phyloP scores from a whole-genome alignment of 1,140 invertebrate genomes.

The Cydia pomonella region DNA sequence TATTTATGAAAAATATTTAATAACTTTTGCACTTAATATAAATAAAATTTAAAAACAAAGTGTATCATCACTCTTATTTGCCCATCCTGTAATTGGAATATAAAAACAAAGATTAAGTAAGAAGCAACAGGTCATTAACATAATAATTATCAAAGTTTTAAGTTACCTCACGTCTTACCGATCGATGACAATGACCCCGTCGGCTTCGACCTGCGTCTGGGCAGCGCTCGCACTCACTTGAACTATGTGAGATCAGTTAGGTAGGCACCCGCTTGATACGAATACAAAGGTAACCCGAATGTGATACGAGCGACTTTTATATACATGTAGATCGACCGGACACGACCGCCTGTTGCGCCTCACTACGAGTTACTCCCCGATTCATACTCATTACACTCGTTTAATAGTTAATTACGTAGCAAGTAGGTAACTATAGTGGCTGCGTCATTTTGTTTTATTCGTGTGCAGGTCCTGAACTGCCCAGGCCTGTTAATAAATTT shows the following conservation, averaged over 20 bases:
- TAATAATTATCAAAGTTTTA: neutral
- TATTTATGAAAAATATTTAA: too few relatives aligned
- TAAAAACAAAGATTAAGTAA: neutral
- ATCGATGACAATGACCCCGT: conserved; percentile 57
- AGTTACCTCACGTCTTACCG: conserved; percentile 41
- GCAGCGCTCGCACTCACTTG: conserved; percentile 45
- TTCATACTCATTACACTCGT: conserved; percentile 34
- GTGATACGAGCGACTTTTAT: neutral
- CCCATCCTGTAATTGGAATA: too few relatives aligned
- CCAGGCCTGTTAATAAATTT: too few relatives aligned
- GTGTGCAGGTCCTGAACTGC: neutral
- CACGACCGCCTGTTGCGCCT: conserved; percentile 59
- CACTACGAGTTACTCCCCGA: conserved; percentile 56
- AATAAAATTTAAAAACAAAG: too few relatives aligned
- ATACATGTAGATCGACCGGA: neutral
- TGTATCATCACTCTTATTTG: too few relatives aligned
- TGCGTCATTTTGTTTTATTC: neutral
- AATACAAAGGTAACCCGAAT: conserved; percentile 36
- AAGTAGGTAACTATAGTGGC: neutral
- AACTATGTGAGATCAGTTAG: conserved; percentile 48
- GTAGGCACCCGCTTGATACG: conserved; percentile 46
- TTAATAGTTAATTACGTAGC: neutral
- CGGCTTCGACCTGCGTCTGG: conserved; percentile 46
- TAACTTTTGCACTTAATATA: too few relatives aligned
- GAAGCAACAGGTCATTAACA: neutral